Evolutionary conservation across 2,888 invertebrate species (phyloP), one percentile per base, ranked within the genome.

Genomic region (Bugula neritina): DNA sequence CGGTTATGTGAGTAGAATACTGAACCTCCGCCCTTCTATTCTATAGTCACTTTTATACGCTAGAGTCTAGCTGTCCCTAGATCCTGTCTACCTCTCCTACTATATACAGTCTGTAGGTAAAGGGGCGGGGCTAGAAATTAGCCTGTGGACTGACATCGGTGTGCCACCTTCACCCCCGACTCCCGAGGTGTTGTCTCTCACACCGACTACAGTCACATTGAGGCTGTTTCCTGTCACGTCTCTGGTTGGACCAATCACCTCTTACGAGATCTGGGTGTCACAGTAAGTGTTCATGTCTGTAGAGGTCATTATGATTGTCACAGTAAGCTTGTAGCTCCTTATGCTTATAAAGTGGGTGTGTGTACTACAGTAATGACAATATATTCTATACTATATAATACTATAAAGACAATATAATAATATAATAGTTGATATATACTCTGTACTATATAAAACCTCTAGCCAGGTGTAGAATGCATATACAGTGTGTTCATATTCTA

Each of bases 221-320:
- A 87, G 88, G 76, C 86, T 94, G 35, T 87, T 88, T 13, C 87
- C 90, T 75, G 89, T 90, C 0, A 86, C 85, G 71, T 91, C 92
- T 82, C 88, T 90, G 58, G 90, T 90, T 80, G 93, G 93, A 0
- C 93, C 93, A 0, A 87, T 93, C 10, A 78, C 80, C 23, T 87
- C 88, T 77, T 91, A 93, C 78, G 87, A 90, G 78, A 85, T 94
- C 54, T 88, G 92, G 55, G 89, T 93, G 0, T 88, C 91, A 35
- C 88, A 90, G 76, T 35, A 77, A 0, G 87, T 89, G 73, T 86
- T 77, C 5, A 73, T 76, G 31, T 86, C 75, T 88, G 87, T 27
- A 90, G 71, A 23, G 23, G 29, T 5, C 29, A 29, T 43, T 43
- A 25, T 52, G 17, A 25, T 10, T n/a, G n/a, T n/a, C n/a, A n/a